Percentiles rank a stretch among this genome's conserved stretches.
phyloP scores from a whole-genome alignment of 2,888 invertebrate species.

The Meiosimyza platycephala region DNA sequence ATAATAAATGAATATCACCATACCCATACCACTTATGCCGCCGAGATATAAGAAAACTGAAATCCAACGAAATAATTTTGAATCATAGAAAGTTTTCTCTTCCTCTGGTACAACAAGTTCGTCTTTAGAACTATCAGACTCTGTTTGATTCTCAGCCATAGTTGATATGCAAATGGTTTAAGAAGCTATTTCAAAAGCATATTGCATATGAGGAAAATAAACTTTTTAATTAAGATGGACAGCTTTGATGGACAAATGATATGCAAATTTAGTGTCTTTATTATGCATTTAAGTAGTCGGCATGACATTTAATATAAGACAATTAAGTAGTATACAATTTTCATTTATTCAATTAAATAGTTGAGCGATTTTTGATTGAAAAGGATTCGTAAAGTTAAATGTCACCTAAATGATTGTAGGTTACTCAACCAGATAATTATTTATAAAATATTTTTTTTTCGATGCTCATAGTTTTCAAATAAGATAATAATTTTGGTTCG shows the following conservation, averaged over 20 bases:
- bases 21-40: constrained; percentile 62
- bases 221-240: constrained; percentile 41
- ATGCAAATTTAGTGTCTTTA: not conserved
- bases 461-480: too few relatives aligned
- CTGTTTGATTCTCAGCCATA: constrained; percentile 1
- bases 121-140: not conserved
- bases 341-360: too few relatives aligned
- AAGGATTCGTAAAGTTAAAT: too few relatives aligned
- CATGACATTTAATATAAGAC: too few relatives aligned
- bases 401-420: too few relatives aligned
- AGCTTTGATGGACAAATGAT: constrained; percentile 42
- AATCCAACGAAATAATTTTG: constrained; percentile 58
- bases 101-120: constrained; percentile 30
- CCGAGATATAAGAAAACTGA: constrained; percentile 60
- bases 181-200: not conserved
- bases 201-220: not conserved
- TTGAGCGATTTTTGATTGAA: too few relatives aligned
- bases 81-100: constrained; percentile 55
- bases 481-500: too few relatives aligned
- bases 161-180: not conserved
- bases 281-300: too few relatives aligned
- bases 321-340: too few relatives aligned
- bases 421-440: too few relatives aligned
- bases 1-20: constrained; percentile 60
- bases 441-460: too few relatives aligned